Evolutionary conservation across 2,797 vertebrate species (phyloP), one percentile per base, ranked within the genome.

Genomic region (Mallotus villosus): DNA sequence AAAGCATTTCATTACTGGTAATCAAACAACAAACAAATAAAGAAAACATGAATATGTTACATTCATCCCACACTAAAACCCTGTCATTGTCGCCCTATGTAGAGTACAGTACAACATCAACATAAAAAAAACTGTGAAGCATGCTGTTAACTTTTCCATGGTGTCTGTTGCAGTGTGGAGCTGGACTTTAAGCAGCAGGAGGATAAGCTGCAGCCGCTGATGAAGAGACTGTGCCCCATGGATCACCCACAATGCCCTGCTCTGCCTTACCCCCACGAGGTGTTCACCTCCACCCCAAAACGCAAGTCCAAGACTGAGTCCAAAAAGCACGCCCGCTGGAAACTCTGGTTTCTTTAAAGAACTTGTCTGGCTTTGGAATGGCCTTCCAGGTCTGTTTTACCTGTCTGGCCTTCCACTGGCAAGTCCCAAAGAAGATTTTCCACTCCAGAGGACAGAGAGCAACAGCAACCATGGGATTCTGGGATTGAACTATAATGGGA

Each of bases 281-380:
- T 94, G 67, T 95, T 95, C 93, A 95, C 96, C 83, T 95, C 97
- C n/a, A 96, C 98, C 76, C 97, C 97, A 72, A 99, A 97, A 92
- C 96, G 97, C 94, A 98, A 98, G 94, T 93, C 97, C 91, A 99
- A 99, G 95, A 93, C 96, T 77, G 97, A 99, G 91, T 95, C 96
- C 85, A 99, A 99, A 95, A 99, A 98, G 93, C 98, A 98, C 0
- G 96, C 95, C 69, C 95, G 97, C 59, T 99, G 98, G 97, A 99
- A 97, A 98, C 96, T 98, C 90, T 99, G 98, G 98, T 99, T 99
- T 90, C 96, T 99, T 83, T 99, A 93, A 96, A 77, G 77, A 67
- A 77, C 79, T 69, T 69, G 46, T 68, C 78, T 75, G 69, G 70
- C 84, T 81, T 71, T 74, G 71, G 74, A 84, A 77, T 24, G 0